phyloP scores from a whole-genome alignment of 2,113 vertebrate genomes.

The Saccopteryx leptura region DNA sequence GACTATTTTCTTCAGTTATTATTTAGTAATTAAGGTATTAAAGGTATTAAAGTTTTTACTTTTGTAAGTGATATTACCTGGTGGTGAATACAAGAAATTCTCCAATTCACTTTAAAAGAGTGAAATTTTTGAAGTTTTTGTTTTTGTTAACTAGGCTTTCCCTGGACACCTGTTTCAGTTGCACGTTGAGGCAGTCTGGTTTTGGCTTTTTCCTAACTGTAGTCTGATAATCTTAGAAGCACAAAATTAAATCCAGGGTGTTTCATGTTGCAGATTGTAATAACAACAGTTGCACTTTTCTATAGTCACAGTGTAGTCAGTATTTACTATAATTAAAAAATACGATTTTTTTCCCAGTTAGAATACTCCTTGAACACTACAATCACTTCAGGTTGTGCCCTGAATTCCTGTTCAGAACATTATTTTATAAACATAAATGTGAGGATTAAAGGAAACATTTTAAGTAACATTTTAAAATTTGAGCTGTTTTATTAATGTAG shows the following conservation, averaged over 20 bases:
- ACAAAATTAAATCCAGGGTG: not conserved
- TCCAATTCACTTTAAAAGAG: not conserved
- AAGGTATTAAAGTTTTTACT: not conserved
- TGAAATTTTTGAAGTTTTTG: constrained; percentile 41
- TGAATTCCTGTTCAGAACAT: constrained; percentile 18
- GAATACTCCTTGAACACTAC: not conserved
- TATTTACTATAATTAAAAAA: constrained; percentile 31
- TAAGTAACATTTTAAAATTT: constrained; percentile 46
- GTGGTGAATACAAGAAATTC: not conserved
- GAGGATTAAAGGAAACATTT: constrained; percentile 30
- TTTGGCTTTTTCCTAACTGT: not conserved
- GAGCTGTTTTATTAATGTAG: not conserved
- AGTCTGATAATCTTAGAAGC: not conserved
- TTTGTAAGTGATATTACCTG: not conserved
- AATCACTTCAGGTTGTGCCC: not conserved
- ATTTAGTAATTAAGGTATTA: not conserved
- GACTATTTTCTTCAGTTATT: constrained; percentile 26
- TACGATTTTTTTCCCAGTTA: not conserved
- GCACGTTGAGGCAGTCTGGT: not conserved
- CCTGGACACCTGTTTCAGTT: not conserved
- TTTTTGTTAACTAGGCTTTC: constrained; percentile 23
- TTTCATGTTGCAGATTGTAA: not conserved
- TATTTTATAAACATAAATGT: constrained; percentile 45
- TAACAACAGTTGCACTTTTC: not conserved
- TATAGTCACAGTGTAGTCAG: not conserved